Evolutionary conservation across 2,113 vertebrate genomes (phyloP).

Genomic region (Sula dactylatra): DNA sequence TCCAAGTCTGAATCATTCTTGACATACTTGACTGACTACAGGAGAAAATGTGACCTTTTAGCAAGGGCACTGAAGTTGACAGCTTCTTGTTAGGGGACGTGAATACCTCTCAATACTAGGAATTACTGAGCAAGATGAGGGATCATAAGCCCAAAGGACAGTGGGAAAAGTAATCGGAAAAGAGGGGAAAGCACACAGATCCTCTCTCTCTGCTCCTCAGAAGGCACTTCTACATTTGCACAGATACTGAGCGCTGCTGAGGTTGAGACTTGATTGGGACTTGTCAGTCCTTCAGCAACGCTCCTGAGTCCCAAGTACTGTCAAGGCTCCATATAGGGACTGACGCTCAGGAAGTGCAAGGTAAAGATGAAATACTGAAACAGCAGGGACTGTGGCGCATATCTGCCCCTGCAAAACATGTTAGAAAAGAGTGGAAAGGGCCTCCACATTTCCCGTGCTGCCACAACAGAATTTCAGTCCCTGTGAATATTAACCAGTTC

Average conservation of each 20-base stretch:
- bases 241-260: fast-evolving
- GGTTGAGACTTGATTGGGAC: not conserved
- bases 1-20: not conserved
- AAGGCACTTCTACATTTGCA: fast-evolving
- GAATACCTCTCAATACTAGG: not conserved
- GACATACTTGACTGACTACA: not conserved
- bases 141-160: not conserved
- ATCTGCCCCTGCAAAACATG: not conserved
- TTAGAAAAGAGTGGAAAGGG: not conserved
- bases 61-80: not conserved
- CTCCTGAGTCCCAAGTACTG: not conserved
- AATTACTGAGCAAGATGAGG: not conserved
- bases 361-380: not conserved
- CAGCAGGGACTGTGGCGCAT: not conserved
- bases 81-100: not conserved
- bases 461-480: not conserved
- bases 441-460: not conserved
- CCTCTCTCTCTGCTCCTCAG: not conserved
- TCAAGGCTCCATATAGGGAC: fast-evolving
- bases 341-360: not conserved
- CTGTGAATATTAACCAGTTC: not conserved
- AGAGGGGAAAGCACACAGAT: fast-evolving
- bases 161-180: not conserved
- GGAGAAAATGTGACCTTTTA: not conserved
- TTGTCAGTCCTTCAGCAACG: fast-evolving